Evolutionary conservation across 2,888 invertebrate genomes (phyloP).

Genomic region (Catocala sponsa): DNA sequence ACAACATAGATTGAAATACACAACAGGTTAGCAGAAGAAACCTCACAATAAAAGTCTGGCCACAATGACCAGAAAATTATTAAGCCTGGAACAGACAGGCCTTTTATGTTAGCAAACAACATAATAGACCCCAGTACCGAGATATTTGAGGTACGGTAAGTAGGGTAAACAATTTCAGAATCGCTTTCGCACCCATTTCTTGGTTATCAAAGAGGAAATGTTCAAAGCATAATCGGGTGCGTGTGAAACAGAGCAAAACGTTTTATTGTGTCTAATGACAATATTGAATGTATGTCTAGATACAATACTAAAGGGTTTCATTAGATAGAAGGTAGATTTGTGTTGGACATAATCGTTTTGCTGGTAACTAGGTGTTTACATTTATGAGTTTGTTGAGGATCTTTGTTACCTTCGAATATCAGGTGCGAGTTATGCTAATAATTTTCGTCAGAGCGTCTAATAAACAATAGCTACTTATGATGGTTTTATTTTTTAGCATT

Average conservation of each 20-base stretch:
- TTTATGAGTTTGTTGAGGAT: too few species aligned
- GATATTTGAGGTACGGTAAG: conserved; percentile 15
- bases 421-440: not conserved
- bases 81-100: conserved; percentile 16
- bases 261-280: not conserved
- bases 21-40: not conserved
- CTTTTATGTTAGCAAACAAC: conserved; percentile 34
- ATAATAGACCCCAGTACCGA: conserved; percentile 16
- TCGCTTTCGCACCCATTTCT: conserved; percentile 19
- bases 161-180: conserved; percentile 15
- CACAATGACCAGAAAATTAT: conserved; percentile 9
- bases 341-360: too few species aligned
- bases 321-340: not conserved
- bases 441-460: not conserved
- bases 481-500: too few species aligned
- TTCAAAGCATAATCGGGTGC: conserved; percentile 12
- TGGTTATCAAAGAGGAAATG: conserved; percentile 11
- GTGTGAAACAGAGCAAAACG: not conserved
- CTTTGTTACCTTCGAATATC: too few species aligned
- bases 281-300: not conserved
- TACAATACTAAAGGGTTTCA: not conserved
- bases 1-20: not conserved
- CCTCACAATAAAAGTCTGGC: not conserved
- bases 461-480: too few species aligned
- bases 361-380: too few species aligned